Percentiles rank a stretch among this genome's conserved stretches.
These are phyloP conservation scores for Caenorhabditis imperialis DNA, from an alignment of 2,888 invertebrate species.

Conservation along the genomic window DNA sequence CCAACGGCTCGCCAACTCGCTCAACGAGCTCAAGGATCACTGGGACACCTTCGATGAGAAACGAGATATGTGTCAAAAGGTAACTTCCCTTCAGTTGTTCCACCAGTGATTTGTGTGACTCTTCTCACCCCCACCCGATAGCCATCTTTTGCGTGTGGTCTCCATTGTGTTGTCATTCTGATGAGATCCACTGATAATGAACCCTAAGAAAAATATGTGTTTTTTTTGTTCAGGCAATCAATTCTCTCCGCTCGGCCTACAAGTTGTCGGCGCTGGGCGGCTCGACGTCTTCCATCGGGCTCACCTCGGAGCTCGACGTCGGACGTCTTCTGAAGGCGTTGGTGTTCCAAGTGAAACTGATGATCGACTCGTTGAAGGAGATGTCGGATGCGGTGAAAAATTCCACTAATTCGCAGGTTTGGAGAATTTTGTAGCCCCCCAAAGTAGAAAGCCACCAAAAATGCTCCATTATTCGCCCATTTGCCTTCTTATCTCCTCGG, in stretches of 20 bases:
- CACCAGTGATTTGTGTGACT: constrained; percentile 26
- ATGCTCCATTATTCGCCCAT: background rate
- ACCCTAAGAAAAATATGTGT: background rate
- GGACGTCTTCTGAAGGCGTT: constrained; percentile 91
- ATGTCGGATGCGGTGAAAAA: constrained; percentile 78
- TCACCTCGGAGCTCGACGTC: constrained; percentile 85
- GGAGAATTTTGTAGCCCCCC: background rate
- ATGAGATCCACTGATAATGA: background rate
- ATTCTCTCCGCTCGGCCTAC: constrained; percentile 85
- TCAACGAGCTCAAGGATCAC: constrained; percentile 94
- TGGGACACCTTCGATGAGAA: constrained; percentile 94
- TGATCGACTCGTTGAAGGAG: constrained; percentile 84
- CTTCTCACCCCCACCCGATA: constrained; percentile 11
- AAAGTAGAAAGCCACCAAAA: too few species aligned
- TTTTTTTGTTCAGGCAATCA: constrained; percentile 80
- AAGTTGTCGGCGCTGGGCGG: constrained; percentile 86
- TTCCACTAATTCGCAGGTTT: constrained; percentile 71
- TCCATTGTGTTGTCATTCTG: constrained; percentile 22
- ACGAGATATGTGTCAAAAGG: constrained; percentile 86
- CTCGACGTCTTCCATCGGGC: constrained; percentile 61
- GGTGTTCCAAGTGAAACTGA: constrained; percentile 90
- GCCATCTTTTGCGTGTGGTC: too few species aligned
- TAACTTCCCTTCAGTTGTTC: constrained; percentile 55
- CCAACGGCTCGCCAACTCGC: constrained; percentile 89
- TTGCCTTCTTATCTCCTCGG: background rate